Base-by-base conservation (phyloP, 1,140 invertebrate genomes). In the Muscidifurax raptorellus region DNA sequence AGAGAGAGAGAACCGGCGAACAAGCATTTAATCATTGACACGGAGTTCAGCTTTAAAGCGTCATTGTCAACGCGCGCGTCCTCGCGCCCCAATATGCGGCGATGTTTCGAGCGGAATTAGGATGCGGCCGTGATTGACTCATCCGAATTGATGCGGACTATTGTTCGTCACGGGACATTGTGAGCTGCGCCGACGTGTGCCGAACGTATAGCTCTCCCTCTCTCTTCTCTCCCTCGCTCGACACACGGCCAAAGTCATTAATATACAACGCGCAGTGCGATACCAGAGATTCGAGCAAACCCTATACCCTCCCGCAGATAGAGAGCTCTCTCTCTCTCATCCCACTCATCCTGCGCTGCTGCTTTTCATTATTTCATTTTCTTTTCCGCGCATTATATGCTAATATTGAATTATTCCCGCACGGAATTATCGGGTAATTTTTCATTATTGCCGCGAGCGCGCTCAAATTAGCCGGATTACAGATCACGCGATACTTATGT, bases 91-190 rank as follows among this genome's bases (percentile, higher is more conserved):
- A 84, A 84, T 84, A 84, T 80, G 67, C 66, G 64, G 18, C 30
- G 67, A 86, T 81, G 80, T 85, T 85, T 86, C 86, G 80, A 81
- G 74, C 74, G 83, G 87, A 89, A 88, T 90, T 90, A 89, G 88
- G 84, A 85, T 85, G 75, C 80, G 47, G 64, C 71, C 85, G 64
- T 89, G 90, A 90, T 90, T 90, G 90, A 90, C 87, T 90, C 87
- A 88, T 89, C 87, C 83, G 87, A 90, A 89, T 89, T 87, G 87
- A 90, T 89, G 89, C 86, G 75, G 86, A 82, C 85, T 72, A 90
- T 90, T 90, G 89, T 90, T 90, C 87, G 84, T 66, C 80, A 78
- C 67, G 18, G 80, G 72, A 86, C 87, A 85, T 81, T 81, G 83
- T 74, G 47, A 69, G 9, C 66, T 0, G 59, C 79, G 2, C 72